Evolutionary conservation across 2,113 vertebrate species (phyloP).

Genomic region (Ctenodactylus gundi): DNA sequence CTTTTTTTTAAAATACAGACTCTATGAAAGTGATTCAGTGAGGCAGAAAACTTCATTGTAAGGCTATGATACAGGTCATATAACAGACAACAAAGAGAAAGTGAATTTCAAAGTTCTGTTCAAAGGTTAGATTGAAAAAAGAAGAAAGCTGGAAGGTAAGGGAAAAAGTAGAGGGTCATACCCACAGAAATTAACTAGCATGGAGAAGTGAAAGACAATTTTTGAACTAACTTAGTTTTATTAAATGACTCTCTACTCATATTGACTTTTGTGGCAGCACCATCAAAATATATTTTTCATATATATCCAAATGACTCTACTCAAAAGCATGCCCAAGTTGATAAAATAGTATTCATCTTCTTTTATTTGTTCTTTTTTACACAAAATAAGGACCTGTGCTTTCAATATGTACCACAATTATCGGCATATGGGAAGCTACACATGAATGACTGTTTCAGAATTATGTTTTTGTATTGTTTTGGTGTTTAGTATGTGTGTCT

Average conservation of each 20-base stretch:
- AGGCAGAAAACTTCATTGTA: slow-evolving; percentile 42
- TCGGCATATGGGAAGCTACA: neutral
- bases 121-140: slow-evolving; percentile 5
- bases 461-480: neutral
- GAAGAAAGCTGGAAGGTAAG: neutral
- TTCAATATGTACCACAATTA: neutral
- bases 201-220: neutral
- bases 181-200: neutral
- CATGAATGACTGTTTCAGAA: too few relatives aligned
- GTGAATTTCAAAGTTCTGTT: slow-evolving; percentile 45
- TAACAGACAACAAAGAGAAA: slow-evolving; percentile 20
- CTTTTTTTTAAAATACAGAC: neutral
- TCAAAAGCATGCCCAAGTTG: neutral
- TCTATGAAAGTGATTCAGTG: slow-evolving; percentile 49
- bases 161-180: neutral
- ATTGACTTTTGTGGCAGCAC: neutral
- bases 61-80: neutral
- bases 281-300: neutral
- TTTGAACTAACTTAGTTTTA: neutral
- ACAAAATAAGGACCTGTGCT: neutral
- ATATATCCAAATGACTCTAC: neutral
- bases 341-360: too few relatives aligned
- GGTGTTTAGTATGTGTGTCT: neutral
- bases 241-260: neutral
- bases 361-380: too few relatives aligned